Conservation (phyloP, 2,888 invertebrate genomes). For the Xanthia icteritia region DNA sequence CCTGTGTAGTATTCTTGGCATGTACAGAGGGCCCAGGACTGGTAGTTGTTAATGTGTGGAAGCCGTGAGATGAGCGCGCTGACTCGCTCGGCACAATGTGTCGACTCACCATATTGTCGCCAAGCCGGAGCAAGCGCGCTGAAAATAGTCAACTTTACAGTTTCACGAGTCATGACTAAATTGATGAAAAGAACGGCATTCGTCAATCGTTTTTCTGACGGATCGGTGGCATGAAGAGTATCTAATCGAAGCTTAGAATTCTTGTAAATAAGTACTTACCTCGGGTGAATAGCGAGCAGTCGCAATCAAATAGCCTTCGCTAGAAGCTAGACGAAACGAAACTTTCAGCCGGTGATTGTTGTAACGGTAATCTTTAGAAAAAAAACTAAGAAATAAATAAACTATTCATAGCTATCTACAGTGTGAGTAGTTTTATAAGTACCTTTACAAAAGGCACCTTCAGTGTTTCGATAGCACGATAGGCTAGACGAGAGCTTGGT, state of each 20-base stretch:
- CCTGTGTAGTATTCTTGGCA: background rate
- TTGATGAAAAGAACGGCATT: background rate
- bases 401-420: too few relatives aligned
- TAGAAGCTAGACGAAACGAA: background rate
- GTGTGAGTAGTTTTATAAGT: constrained; percentile 1
- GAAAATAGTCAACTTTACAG: background rate
- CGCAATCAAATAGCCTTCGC: background rate
- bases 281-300: background rate
- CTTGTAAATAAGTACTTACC: background rate
- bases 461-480: background rate
- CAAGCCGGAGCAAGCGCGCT: background rate
- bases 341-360: background rate
- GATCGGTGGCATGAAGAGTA: background rate
- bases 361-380: background rate
- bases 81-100: constrained; percentile 2
- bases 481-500: constrained; percentile 9
- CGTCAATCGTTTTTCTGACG: background rate
- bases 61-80: constrained; percentile 20
- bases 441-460: constrained; percentile 7
- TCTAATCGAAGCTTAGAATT: background rate
- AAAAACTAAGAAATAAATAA: background rate
- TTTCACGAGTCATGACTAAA: background rate
- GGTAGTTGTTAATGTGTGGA: constrained; percentile 1
- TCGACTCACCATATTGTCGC: constrained; percentile 16
- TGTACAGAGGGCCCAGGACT: background rate